A percentile compares a stretch with the other conserved stretches of the same genome.
phyloP scores from a whole-genome alignment of 2,113 vertebrate genomes.

The Lophotis ruficrista region DNA sequence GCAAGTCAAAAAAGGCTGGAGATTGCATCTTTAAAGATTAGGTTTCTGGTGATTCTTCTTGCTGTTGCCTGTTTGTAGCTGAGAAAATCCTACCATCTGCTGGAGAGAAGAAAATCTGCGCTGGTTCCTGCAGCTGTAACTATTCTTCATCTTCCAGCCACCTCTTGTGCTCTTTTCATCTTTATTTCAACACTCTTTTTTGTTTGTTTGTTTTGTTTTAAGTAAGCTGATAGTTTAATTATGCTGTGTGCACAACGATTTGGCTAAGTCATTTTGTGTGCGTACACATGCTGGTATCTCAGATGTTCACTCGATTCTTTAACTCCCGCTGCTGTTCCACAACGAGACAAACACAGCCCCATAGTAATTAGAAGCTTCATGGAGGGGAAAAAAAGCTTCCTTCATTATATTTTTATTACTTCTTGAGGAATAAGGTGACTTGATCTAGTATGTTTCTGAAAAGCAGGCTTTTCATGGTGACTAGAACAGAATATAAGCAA shows the following conservation, averaged over 20 bases:
- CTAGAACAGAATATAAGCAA: background rate
- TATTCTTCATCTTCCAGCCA: background rate
- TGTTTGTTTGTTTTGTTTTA: background rate
- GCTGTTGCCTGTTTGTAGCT: background rate
- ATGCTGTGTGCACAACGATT: background rate
- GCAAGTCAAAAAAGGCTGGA: background rate
- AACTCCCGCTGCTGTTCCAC: background rate
- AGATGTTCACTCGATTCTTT: background rate
- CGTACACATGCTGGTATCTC: background rate
- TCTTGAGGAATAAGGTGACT: background rate
- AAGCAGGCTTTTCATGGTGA: background rate
- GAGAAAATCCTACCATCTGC: slow-evolving; percentile 54
- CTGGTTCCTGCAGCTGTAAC: background rate
- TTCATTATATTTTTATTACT: background rate
- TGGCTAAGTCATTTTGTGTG: background rate
- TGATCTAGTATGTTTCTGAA: background rate
- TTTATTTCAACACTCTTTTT: background rate
- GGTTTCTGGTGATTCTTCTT: background rate
- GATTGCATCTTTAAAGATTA: background rate
- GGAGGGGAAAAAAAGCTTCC: background rate
- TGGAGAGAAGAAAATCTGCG: slow-evolving; percentile 29
- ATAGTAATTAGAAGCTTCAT: background rate
- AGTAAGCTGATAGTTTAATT: background rate
- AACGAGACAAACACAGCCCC: background rate
- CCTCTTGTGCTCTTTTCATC: background rate